These are phyloP conservation scores for Heptranchias perlo DNA, from an alignment of 2,113 vertebrate species.

Conservation along the genomic window DNA sequence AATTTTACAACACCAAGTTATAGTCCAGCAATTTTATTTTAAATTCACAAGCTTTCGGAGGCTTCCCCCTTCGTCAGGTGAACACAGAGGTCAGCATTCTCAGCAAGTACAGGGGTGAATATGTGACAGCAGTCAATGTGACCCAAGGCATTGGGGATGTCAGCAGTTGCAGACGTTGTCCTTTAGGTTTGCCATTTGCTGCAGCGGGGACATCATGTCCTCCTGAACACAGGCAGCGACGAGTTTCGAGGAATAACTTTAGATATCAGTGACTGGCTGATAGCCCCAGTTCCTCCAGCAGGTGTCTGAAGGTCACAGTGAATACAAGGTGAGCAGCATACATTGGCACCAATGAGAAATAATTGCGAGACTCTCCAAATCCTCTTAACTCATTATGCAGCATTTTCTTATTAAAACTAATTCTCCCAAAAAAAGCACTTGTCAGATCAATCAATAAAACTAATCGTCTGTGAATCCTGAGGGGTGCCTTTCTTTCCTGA, in stretches of 20 bases:
- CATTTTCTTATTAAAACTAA: constrained; percentile 24
- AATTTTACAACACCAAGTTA: too few species aligned
- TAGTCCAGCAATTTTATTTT: too few species aligned
- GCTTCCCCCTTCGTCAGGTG: too few species aligned
- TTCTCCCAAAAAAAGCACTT: constrained; percentile 11
- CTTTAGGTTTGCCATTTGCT: neutral
- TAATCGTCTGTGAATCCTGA: constrained; percentile 31
- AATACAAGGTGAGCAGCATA: neutral
- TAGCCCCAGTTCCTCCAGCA: neutral
- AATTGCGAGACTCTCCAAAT: constrained; percentile 10
- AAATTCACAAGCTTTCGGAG: too few species aligned
- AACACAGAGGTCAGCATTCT: neutral
- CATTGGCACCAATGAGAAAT: neutral
- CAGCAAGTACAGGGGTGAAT: neutral
- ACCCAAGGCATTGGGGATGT: neutral
- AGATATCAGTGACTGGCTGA: too few species aligned
- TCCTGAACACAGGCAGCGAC: neutral
- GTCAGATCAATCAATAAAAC: constrained; percentile 36
- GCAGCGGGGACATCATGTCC: neutral
- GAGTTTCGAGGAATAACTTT: neutral
- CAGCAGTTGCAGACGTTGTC: neutral
- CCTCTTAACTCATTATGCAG: neutral
- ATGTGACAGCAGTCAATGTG: neutral
- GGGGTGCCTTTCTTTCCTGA: neutral
- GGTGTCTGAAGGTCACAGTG: neutral